A percentile compares a stretch with the other conserved stretches of the same genome.
These are phyloP conservation scores for Gasterosteus nipponicus DNA, from an alignment of 2,113 vertebrate species.

Conservation along the genomic window DNA sequence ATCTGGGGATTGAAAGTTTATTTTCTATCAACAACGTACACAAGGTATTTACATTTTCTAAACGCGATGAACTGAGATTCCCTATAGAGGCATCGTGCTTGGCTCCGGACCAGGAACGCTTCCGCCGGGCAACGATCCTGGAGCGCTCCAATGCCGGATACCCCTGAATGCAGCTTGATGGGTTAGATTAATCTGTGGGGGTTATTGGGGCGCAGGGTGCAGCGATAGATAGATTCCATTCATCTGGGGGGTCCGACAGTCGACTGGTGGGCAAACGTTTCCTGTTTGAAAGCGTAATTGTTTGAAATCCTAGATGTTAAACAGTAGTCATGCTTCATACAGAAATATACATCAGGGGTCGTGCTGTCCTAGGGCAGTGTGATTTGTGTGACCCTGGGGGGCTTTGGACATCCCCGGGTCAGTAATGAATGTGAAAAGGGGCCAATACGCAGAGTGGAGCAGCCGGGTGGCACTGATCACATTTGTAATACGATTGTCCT, in stretches of 20 bases:
- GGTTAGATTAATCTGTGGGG: no score
- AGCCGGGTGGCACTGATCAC: background rate
- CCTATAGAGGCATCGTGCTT: background rate
- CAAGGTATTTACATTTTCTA: no score
- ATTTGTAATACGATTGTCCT: background rate
- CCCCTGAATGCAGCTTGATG: background rate
- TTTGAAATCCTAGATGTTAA: background rate
- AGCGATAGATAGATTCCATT: no score
- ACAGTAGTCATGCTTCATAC: background rate
- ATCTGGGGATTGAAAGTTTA: slow-evolving; percentile 8
- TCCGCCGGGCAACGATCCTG: background rate
- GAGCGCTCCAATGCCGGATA: background rate
- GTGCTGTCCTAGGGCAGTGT: background rate
- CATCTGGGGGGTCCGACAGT: background rate
- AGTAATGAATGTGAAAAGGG: background rate
- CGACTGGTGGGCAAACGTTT: background rate
- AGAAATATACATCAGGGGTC: background rate
- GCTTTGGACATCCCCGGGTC: background rate
- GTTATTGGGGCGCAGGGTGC: no score
- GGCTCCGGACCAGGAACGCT: background rate
- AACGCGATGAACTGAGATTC: background rate
- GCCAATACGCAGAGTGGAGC: background rate
- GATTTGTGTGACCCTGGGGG: background rate
- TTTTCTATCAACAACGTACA: background rate
- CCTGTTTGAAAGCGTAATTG: background rate